Evolutionary conservation across 2,888 invertebrate species (phyloP).

Genomic region (Netelia fuscicornis): DNA sequence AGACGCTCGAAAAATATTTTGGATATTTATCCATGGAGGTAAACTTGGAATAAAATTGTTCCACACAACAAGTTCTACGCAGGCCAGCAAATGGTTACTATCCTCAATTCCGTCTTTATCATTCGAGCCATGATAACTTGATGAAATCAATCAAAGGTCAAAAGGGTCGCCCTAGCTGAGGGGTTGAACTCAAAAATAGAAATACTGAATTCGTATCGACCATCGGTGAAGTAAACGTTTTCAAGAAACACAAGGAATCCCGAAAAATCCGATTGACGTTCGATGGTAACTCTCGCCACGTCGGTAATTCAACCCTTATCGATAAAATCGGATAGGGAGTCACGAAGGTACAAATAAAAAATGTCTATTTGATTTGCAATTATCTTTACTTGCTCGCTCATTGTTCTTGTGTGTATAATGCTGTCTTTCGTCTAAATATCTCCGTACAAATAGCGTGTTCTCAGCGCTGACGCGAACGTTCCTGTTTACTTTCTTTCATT

Average conservation of each 20-base stretch:
- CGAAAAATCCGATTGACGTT: background rate
- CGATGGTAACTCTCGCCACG: background rate
- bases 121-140: too few species aligned
- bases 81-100: too few species aligned
- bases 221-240: background rate
- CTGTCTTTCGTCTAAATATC: conserved; percentile 33
- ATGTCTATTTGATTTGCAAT: conserved; percentile 40
- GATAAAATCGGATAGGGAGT: background rate
- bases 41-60: too few species aligned
- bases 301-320: background rate
- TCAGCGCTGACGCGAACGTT: conserved; percentile 43
- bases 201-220: too few species aligned
- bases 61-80: too few species aligned
- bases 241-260: background rate
- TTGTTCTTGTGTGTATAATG: conserved; percentile 45
- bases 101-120: too few species aligned
- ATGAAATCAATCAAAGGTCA: too few species aligned
- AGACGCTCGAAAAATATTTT: too few species aligned
- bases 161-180: too few species aligned
- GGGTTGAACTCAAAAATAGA: too few species aligned
- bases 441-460: conserved; percentile 49
- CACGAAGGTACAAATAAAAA: background rate
- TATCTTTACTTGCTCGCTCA: conserved; percentile 36
- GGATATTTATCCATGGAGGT: too few species aligned
- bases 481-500: conserved; percentile 21